phyloP scores from a whole-genome alignment of 2,113 vertebrate genomes.

The Taurulus bubalis region DNA sequence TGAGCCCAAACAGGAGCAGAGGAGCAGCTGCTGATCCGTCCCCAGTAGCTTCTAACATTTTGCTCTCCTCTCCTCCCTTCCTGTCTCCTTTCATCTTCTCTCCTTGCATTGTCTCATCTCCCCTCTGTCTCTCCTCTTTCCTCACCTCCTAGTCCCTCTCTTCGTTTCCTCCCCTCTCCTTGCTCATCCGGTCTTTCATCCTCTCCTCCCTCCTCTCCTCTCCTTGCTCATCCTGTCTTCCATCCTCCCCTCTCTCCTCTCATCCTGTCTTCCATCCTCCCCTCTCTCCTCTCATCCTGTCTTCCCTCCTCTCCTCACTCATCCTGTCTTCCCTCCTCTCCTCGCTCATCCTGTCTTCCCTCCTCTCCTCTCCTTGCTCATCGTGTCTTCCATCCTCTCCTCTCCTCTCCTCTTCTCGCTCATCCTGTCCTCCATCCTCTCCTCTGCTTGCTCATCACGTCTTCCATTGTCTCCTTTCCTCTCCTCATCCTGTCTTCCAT shows the following conservation, averaged over 20 bases:
- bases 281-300: conserved; percentile 1
- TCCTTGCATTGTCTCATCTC: neutral
- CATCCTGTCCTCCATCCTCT: neutral
- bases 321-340: neutral
- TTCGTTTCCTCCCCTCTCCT: neutral
- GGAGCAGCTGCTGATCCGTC: conserved; percentile 61
- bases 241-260: neutral
- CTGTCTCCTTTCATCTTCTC: neutral
- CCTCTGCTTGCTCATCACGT: no score
- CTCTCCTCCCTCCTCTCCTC: neutral
- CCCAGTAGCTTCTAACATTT: conserved; percentile 42
- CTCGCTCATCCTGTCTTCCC: no score
- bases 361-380: no score
- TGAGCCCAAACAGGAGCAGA: conserved; percentile 35
- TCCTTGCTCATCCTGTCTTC: neutral
- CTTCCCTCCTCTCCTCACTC: neutral
- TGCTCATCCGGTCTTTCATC: neutral
- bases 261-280: conserved; percentile 1
- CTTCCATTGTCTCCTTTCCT: conserved; percentile 6
- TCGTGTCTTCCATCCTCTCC: no score
- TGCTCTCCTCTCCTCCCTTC: conserved; percentile 12
- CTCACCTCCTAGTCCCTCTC: neutral
- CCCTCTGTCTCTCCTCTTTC: neutral
- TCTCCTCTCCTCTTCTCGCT: neutral
- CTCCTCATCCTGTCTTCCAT: neutral